Conservation (phyloP, 2,888 invertebrate genomes). For the Penaeus monodon region DNA sequence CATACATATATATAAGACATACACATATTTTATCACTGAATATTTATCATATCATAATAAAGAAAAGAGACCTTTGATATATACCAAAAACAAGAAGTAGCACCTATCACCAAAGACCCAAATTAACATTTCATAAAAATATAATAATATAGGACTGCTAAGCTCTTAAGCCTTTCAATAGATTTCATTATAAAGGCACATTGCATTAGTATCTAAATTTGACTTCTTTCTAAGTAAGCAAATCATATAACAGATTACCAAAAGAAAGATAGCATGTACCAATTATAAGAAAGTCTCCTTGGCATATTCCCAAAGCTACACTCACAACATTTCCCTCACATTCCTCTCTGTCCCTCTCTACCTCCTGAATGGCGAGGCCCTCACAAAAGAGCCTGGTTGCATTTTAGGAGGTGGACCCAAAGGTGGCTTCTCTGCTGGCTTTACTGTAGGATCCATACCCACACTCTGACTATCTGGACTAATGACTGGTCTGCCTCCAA, state of each 20-base stretch:
- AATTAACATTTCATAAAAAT: no score
- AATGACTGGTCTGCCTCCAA: conserved; percentile 43
- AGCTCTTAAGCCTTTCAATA: no score
- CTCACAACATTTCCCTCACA: no score
- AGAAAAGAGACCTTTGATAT: background rate
- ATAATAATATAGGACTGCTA: no score
- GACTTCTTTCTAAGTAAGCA: background rate
- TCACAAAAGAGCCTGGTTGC: conserved; percentile 24
- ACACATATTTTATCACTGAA: no score
- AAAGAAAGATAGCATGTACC: background rate
- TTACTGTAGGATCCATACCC: conserved; percentile 51
- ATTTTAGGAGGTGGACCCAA: conserved; percentile 51
- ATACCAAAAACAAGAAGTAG: background rate
- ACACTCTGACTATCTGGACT: conserved; percentile 11
- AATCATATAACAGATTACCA: background rate
- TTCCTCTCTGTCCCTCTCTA: background rate
- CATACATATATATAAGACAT: no score
- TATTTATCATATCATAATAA: no score
- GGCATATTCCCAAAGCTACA: background rate
- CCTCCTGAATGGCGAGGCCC: conserved; percentile 41
- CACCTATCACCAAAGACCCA: background rate
- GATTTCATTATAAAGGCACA: background rate
- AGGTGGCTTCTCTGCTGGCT: background rate
- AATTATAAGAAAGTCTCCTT: background rate
- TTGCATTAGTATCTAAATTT: background rate